These are phyloP conservation scores for Knipowitschia caucasica DNA, from an alignment of 2,797 vertebrate genomes.

Conservation along the genomic window DNA sequence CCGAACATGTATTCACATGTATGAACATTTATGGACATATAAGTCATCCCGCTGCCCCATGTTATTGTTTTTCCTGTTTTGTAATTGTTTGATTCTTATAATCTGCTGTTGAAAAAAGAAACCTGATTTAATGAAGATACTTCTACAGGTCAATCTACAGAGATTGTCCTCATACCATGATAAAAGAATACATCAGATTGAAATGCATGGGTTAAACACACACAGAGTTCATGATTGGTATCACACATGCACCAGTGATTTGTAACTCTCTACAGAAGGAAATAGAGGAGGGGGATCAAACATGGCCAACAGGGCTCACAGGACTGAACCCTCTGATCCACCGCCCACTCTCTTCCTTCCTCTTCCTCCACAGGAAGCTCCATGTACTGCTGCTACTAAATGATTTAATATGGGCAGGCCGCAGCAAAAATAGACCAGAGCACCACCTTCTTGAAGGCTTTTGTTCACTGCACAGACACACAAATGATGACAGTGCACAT, in stretches of 20 bases:
- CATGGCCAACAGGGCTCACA: slow-evolving; percentile 37
- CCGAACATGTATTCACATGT: too few species aligned
- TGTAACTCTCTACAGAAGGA: slow-evolving; percentile 29
- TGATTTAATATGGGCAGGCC: slow-evolving; percentile 68
- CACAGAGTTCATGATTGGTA: not conserved
- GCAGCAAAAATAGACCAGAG: slow-evolving; percentile 63
- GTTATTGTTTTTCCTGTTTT: too few species aligned
- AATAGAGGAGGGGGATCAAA: slow-evolving; percentile 45
- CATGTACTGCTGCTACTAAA: slow-evolving; percentile 58
- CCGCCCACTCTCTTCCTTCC: slow-evolving; percentile 58
- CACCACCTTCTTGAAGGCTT: slow-evolving; percentile 4
- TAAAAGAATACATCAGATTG: not conserved
- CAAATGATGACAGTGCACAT: slow-evolving; percentile 9
- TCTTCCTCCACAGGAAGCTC: slow-evolving; percentile 67
- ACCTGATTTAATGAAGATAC: too few species aligned
- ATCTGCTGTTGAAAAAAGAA: too few species aligned
- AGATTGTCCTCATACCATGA: too few species aligned
- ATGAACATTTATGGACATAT: too few species aligned
- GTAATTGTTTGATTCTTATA: too few species aligned
- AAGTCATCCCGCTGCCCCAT: too few species aligned
- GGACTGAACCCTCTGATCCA: slow-evolving; percentile 63
- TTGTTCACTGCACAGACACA: slow-evolving; percentile 1
- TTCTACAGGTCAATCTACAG: too few species aligned
- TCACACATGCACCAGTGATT: not conserved
- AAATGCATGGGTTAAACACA: not conserved